phyloP scores from a whole-genome alignment of 1,140 invertebrate genomes.

The Mesaphorura yosii region DNA sequence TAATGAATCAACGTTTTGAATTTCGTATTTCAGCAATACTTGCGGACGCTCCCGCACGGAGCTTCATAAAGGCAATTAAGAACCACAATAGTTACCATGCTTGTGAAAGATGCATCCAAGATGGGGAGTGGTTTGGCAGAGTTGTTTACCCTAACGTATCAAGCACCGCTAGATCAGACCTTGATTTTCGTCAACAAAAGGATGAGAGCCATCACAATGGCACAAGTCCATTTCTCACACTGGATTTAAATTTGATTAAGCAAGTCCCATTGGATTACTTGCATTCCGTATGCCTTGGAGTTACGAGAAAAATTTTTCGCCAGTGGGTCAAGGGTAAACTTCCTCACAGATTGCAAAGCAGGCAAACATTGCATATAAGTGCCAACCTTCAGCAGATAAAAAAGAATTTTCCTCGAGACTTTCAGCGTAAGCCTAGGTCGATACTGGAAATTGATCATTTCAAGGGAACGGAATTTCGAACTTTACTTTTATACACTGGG shows the following conservation, averaged over 20 bases:
- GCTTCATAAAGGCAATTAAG: conserved; percentile 35
- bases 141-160: conserved; percentile 28
- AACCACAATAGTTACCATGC: conserved; percentile 33
- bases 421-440: conserved; percentile 36
- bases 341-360: neutral
- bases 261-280: conserved; percentile 34
- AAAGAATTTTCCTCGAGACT: conserved; percentile 35
- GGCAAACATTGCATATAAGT: conserved; percentile 8
- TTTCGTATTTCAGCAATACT: neutral
- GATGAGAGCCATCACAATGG: conserved; percentile 6
- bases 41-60: conserved; percentile 35
- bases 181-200: conserved; percentile 23
- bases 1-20: neutral
- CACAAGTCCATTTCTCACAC: neutral
- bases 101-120: conserved; percentile 34
- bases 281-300: conserved; percentile 35
- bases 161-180: conserved; percentile 29
- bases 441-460: conserved; percentile 36
- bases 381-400: conserved; percentile 8
- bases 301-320: conserved; percentile 31
- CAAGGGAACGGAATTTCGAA: conserved; percentile 42
- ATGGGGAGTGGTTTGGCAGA: conserved; percentile 27
- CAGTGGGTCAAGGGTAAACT: conserved; percentile 32
- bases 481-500: conserved; percentile 41
- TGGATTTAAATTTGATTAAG: conserved; percentile 18